Evolutionary conservation across 2,797 vertebrate species (phyloP), one percentile per base, ranked within the genome.

Genomic region (Muscicapa striata): DNA sequence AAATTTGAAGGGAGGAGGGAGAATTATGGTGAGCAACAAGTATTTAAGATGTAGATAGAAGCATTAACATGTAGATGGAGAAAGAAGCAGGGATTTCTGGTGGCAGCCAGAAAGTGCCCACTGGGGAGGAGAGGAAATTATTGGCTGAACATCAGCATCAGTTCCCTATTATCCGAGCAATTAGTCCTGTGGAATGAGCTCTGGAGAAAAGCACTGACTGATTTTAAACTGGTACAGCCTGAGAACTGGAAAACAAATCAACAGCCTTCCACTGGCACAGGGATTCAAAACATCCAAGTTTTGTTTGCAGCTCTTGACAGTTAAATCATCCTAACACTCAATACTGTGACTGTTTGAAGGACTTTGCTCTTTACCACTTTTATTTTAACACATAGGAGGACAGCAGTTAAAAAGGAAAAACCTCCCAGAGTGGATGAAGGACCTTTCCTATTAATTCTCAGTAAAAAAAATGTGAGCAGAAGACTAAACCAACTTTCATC

Each of bases 101-200:
- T 80, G 94, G 89, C 87, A 93, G 85, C 58, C 85, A 79, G 69
- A 84, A 83, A 92, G 66, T 67, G 82, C 87, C 90, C 84, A 84
- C 89, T 59, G 69, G 84, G 82, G 91, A 94, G 73, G 73, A 81
- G 13, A 66, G 73, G 38, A 59, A 92, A 88, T 84, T 85, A 86
- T 59, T 96, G 95, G 92, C 94, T 96, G 89, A 92, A 81, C 79
- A 92, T 90, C 89, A 91, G 62, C 87, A 88, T 91, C 92, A 88
- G 79, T 64, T 93, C 92, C 74, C 76, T 77, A 73, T 90, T 93
- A 92, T 90, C 67, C 4, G 4, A 96, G 83, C 87, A 95, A 94
- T 96, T 96, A 97, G 91, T 49, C 83, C 83, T 76, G 83, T 84
- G 84, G 89, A 95, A 95, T 55, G 91, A 94, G 85, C 76, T 73